Base-by-base conservation (phyloP, 2,113 vertebrate genomes). In the Podarcis raffonei region DNA sequence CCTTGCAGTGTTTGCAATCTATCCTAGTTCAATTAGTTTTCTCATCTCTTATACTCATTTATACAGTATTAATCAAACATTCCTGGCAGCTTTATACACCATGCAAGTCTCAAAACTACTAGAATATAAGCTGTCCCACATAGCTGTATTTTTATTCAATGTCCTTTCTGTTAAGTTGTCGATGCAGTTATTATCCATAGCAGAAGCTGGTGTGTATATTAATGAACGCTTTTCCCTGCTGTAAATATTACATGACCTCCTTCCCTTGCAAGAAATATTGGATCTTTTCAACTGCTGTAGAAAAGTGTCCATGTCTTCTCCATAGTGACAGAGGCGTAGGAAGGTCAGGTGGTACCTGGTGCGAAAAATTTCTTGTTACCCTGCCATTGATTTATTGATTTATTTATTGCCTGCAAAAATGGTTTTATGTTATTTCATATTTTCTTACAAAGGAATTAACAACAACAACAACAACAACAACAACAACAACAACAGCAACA, bases 191-290 rank as follows among this genome's bases (percentile, higher is more conserved):
- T 42, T 89, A 16, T 69, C 85, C 77, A 53, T 9, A 71, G 53
- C 37, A 80, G 22, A 32, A 89, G 42, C 27, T 90, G 80, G 84
- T 84, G 32, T 86, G 30, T 83, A 32, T 86, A 4, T 62, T 87
- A 62, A 74, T 8, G 76, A 9, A 37, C 48, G 39, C 89, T 81
- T 86, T 84, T 76, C 84, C 80, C 85, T 82, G 81, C 78, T 72
- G 23, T 66, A 92, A 92, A 87, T 1, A 7, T 84, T 77, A 76
- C 57, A 59, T 59, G 57, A 59, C 57, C 57, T 59, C 89, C 81
- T 87, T 83, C 72, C 84, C 80, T 86, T 82, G 81, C 79, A 76
- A 30, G 72, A 92, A 92, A 88, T 1, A 8, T 84, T 77, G 72
- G 71, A 6, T 37, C 87, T 22, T 84, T 23, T 89, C 74, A 86